Evolutionary conservation across 2,888 invertebrate species (phyloP), one percentile per base, ranked within the genome.

Genomic region (Amiota communis): DNA sequence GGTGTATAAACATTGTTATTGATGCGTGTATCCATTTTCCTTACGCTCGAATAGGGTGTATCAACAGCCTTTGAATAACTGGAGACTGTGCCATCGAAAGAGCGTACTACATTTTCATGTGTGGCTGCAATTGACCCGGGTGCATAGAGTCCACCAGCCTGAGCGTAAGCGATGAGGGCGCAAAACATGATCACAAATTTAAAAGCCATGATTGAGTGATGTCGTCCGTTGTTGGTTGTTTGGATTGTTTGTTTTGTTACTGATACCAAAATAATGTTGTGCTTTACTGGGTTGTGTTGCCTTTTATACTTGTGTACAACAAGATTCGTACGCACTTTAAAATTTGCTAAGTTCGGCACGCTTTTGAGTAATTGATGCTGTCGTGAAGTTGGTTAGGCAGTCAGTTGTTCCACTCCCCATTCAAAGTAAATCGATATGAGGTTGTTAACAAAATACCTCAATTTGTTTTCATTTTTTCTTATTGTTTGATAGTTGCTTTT

Each of bases 91-190:
- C 86, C 86, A 77, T 91, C 92, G 74, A 91, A 89, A 74, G 91
- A 91, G 68, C 92, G 90, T 75, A 91, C 82, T 70, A 92, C 91
- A 86, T 91, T 91, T 87, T 92, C 91, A 72, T 92, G 91, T 68
- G 90, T 92, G 89, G 82, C 91, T 76, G 77, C 90, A n/a, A 76
- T 77, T 70, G 86, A 87, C 11, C 87, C 86, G 11, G 65, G 48
- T 11, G 23, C 15, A 47, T 47, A 48, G 47, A 93, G 81, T 78
- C 91, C 87, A 79, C 93, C 93, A 75, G 93, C 93, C 82, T 92
- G 91, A 87, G 92, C 93, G 79, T 91, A 91, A 87, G 93, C 92
- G 89, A 93, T 91, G 85, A 91, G 90, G 88, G 93, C 92, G 88
- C 92, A 90, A 87, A 93, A 89, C 67, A 92, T 89, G 79, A 93